phyloP scores from a whole-genome alignment of 2,888 invertebrate genomes.

The Steinernema scapterisci region DNA sequence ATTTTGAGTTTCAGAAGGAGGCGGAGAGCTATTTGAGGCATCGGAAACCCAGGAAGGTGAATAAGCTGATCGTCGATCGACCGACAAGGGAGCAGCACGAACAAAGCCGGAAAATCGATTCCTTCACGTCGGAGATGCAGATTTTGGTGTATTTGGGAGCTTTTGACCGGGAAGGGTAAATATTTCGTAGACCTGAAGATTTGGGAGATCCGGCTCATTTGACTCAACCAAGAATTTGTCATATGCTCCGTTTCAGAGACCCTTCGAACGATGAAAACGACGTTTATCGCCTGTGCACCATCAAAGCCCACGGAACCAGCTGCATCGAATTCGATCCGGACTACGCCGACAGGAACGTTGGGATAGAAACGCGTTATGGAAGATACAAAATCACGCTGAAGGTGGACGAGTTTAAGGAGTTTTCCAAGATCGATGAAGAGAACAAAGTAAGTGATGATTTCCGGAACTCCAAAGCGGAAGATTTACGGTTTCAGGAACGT shows the following conservation, averaged over 20 bases:
- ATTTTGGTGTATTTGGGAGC: conserved; percentile 6
- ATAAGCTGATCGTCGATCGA: neutral
- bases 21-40: neutral
- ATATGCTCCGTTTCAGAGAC: neutral
- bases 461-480: too few relatives aligned
- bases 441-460: neutral
- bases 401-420: conserved; percentile 27
- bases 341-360: conserved; percentile 1
- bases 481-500: neutral
- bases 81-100: conserved; percentile 4
- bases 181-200: neutral
- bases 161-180: conserved; percentile 1
- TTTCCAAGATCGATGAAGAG: conserved; percentile 20
- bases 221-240: too few relatives aligned
- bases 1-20: neutral
- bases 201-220: too few relatives aligned
- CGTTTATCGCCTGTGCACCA: conserved; percentile 9
- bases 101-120: neutral
- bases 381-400: conserved; percentile 33
- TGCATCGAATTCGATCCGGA: neutral
- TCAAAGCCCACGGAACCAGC: conserved; percentile 1
- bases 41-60: neutral
- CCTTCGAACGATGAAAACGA: conserved; percentile 1
- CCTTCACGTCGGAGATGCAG: neutral
- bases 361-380: conserved; percentile 40